Evolutionary conservation across 1,140 invertebrate genomes (phyloP), one percentile per base, ranked within the genome.

Genomic region (Archivesica marissinica): DNA sequence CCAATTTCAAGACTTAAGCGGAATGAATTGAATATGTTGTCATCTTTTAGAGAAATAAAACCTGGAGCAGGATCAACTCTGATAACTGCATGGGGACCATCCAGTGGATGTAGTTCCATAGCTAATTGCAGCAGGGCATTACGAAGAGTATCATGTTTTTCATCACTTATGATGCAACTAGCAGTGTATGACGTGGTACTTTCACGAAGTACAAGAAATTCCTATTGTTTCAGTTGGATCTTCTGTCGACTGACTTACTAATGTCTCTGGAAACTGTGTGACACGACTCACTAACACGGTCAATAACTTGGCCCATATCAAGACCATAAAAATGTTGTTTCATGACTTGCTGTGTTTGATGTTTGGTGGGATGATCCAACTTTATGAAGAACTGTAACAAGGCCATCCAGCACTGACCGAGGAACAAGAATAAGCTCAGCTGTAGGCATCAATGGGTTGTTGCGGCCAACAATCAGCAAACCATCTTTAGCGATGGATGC

Each of bases 331-430:
- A 61, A 20, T 83, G 39, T 25, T 84, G 39, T 11, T 79, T 47
- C 6, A 79, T 15, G 47, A 78, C 61, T 15, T 52, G 50, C 28
- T 66, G 20, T 25, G 86, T 30, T 38, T 86, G 85, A 47, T 88
- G 61, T 47, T n/a, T 52, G 4, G 83, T 52, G 38, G 87, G 85
- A 41, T 86, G 87, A 68, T 72, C 59, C 13, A 88, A 68, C 38
- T 86, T 70, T 17, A 86, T 83, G 87, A 41, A 86, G 30, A 6
- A 70, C 83, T 56, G 78, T 76, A 17, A 81, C 0, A 13, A 87
- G 39, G 23, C 70, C 80, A 39, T 78, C 33, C 17, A 85, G 30
- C 15, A 54, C 52, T 15, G 28, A 23, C 11, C 81, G 61, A 0
- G 82, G 83, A 47, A 88, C 77, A 11, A 88, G 23, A 47, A 82